Evolutionary conservation across 2,113 vertebrate species (phyloP), one percentile per base, ranked within the genome.

Genomic region (Antigone vipio): DNA sequence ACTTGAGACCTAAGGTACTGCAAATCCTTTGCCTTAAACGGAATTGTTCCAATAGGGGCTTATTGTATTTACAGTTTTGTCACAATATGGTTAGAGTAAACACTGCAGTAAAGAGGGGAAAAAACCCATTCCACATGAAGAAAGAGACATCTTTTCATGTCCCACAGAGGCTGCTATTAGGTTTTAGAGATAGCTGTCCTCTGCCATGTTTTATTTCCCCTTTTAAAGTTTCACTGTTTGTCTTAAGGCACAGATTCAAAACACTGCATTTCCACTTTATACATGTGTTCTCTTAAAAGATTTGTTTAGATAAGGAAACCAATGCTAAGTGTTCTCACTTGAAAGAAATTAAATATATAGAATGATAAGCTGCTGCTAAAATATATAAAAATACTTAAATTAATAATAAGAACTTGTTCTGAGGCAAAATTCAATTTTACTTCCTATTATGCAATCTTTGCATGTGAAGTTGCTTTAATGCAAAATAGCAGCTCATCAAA

Each of bases 351-450:
- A 98, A 97, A 97, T 93, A 96, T 89, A 92, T 78, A 91, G 97
- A 96, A 96, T 94, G 97, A 96, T 95, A 97, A 97, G 95, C 96
- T 85, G 75, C 95, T 97, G 95, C 92, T 93, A 92, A 96, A 97
- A 96, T 83, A 85, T 95, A 98, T 95, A 95, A 96, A 98, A 91
- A 86, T 83, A 96, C 68, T 97, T 98, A 97, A 98, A 98, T 98
- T 97, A 98, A 98, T 98, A 95, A 97, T 97, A 97, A 97, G 97
- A 93, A 93, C 92, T 97, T 98, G 96, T 98, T 98, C 95, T 21
- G 49, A 96, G 97, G 97, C 97, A 96, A 95, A 98, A 95, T 96
- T 98, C 88, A 87, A 96, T 97, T 97, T 98, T 97, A 94, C 91
- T 95, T 96, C 97, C 97, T 94, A 97, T 93, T 98, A 95, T 97